A percentile compares a stretch with the other conserved stretches of the same genome.
These are phyloP conservation scores for Corythoichthys haematopterus DNA, from an alignment of 2,113 vertebrate genomes.

Conservation along the genomic window DNA sequence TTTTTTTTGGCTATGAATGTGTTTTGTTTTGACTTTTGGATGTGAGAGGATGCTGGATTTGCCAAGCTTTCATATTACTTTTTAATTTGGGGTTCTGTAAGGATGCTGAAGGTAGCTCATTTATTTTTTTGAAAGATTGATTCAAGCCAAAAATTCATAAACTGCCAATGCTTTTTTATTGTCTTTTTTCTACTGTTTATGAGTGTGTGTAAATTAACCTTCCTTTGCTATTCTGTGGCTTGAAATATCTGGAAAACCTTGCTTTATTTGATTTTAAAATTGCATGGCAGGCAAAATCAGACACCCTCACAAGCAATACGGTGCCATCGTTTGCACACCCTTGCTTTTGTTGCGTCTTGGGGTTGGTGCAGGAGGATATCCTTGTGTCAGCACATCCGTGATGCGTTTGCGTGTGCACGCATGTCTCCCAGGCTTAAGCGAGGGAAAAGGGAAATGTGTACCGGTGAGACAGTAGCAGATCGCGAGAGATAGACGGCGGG, in stretches of 20 bases:
- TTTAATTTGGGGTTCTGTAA: too few species aligned
- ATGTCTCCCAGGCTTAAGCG: conserved; percentile 45
- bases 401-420: conserved; percentile 25
- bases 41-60: too few species aligned
- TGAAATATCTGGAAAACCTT: not conserved
- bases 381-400: conserved; percentile 60
- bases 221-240: not conserved
- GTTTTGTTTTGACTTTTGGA: too few species aligned
- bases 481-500: conserved; percentile 12
- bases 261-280: not conserved
- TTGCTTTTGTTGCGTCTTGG: not conserved
- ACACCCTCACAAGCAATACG: not conserved
- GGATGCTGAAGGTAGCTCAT: too few species aligned
- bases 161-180: too few species aligned
- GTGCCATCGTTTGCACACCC: not conserved
- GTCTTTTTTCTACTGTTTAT: too few species aligned
- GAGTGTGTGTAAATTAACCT: too few species aligned
- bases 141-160: too few species aligned
- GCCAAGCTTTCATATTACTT: too few species aligned
- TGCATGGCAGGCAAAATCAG: not conserved
- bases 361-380: conserved; percentile 41
- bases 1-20: too few species aligned
- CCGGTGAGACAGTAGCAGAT: conserved; percentile 34
- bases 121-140: too few species aligned
- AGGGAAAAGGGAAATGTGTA: conserved; percentile 23